Percentiles rank a stretch among this genome's conserved stretches.
phyloP scores from a whole-genome alignment of 35 echinoderm and acorn worm species.

The Heliocidaris erythrogramma region DNA sequence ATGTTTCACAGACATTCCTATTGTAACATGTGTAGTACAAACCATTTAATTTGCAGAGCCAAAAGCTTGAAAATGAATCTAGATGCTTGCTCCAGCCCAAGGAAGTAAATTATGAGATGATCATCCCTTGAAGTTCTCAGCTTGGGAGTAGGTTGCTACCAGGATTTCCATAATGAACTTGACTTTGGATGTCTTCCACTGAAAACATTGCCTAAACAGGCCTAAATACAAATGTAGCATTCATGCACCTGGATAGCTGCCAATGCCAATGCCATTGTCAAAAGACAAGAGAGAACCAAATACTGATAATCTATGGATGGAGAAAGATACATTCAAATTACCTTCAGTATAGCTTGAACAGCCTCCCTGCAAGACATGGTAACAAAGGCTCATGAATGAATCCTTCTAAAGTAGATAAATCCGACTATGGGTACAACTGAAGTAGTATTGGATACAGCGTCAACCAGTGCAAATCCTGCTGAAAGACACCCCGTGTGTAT shows the following conservation, averaged over 20 bases:
- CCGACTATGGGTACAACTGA: neutral
- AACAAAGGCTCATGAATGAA: neutral
- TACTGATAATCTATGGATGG: neutral
- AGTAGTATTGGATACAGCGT: neutral
- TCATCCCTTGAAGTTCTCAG: too few relatives aligned
- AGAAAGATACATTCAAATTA: neutral
- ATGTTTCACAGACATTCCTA: too few relatives aligned
- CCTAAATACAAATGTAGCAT: neutral
- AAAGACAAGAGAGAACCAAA: neutral
- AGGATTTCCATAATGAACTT: too few relatives aligned
- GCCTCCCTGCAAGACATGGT: neutral
- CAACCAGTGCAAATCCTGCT: neutral
- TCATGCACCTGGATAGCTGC: neutral
- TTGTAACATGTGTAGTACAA: too few relatives aligned
- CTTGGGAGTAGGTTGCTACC: too few relatives aligned
- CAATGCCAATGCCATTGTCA: neutral
- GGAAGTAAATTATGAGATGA: too few relatives aligned
- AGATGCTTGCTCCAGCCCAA: too few relatives aligned
- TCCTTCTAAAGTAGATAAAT: neutral
- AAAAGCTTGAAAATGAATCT: too few relatives aligned
- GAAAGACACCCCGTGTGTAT: neutral
- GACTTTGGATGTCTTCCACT: too few relatives aligned
- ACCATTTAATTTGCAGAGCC: too few relatives aligned
- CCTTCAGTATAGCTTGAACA: constrained; percentile 9
- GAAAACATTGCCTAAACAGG: too few relatives aligned